Base-by-base conservation (phyloP, 1,140 invertebrate species). In the Bombus picipes region DNA sequence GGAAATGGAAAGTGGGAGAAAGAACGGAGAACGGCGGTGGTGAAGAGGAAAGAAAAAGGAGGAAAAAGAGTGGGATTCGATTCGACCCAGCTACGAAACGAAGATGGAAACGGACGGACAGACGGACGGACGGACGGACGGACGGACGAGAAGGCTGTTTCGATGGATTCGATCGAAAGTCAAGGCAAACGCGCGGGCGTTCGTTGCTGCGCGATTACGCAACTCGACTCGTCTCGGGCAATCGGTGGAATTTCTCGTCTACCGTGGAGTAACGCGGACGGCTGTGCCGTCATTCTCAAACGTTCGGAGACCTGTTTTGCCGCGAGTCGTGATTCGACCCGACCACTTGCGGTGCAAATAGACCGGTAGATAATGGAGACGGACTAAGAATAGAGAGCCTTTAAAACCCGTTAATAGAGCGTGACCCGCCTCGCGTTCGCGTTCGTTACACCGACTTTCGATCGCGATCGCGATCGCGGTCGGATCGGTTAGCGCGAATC, bases 351-450 rank as follows among this genome's bases (percentile, higher is more conserved):
- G 83, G 88, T 80, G 85, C 87, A 91, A 91, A 92, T 53, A 92
- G 87, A 92, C 89, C 87, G 84, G 83, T 81, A 90, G 91, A 92
- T 92, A 92, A 92, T 92, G 85, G 85, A 87, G 89, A 91, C 88
- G 88, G 83, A 81, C 92, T 92, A 92, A 92, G 90, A 92, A 92
- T 92, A 92, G 92, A 92, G 92, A 92, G 83, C 71, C 86, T 89
- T 87, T 75, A 90, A 53, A 53, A 53, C 18, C 47, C 47, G 47
- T 53, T 53, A 53, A 53, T 53, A 53, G 47, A 53, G 47, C 47
- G 47, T 53, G 47, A 53, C 47, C 47, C 47, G 47, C 18, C 47
- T 53, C 47, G 47, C 59, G 76, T 70, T 71, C 65, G 34, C 59
- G 75, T 65, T 75, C 73, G 81, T 68, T 66, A 73, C 37, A 57